Evolutionary conservation across 2,797 vertebrate genomes (phyloP), one percentile per base, ranked within the genome.

Genomic region (Sciaenops ocellatus): DNA sequence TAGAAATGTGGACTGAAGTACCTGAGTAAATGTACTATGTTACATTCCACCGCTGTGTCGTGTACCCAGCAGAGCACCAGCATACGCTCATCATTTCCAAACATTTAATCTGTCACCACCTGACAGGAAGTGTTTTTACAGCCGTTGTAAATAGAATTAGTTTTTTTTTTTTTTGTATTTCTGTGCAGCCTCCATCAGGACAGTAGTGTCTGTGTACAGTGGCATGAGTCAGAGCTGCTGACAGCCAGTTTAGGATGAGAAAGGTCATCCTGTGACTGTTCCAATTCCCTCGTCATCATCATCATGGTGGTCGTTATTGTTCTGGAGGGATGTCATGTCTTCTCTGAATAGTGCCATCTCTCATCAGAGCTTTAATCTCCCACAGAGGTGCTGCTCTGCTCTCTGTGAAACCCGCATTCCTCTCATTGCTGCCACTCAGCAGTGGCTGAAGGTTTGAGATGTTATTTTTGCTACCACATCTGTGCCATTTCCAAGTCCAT

Each of bases 211-310:
- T 76, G 28, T 66, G 54, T 67, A 51, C 11, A 20, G 51, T 20
- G 38, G 62, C 62, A 62, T 87, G 85, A 86, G 66, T 90, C 86
- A 86, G 57, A 84, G 79, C 69, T 71, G 78, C 76, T 80, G 74
- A 79, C 80, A 73, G 75, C 28, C 56, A 16, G 52, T 44, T 63
- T 42, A 52, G 68, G 30, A 76, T 62, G 67, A 57, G 61, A 85
- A 87, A 81, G 82, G 83, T 84, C 86, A 84, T 42, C 59, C 24
- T 47, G 73, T 28, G 60, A 71, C 54, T 62, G 75, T 73, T 76
- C 57, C 52, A 70, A 20, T 67, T 55, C 46, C 56, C 68, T 64
- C 56, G 62, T 71, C 76, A 73, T 78, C 83, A 62, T 75, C 77
- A 52, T 73, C 50, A 22, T 9, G 34, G 34, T 9, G 34, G 34